A percentile compares a stretch with the other conserved stretches of the same genome.
Evolutionary conservation across 1,140 invertebrate genomes (phyloP).

Genomic region (Achroia grisella): DNA sequence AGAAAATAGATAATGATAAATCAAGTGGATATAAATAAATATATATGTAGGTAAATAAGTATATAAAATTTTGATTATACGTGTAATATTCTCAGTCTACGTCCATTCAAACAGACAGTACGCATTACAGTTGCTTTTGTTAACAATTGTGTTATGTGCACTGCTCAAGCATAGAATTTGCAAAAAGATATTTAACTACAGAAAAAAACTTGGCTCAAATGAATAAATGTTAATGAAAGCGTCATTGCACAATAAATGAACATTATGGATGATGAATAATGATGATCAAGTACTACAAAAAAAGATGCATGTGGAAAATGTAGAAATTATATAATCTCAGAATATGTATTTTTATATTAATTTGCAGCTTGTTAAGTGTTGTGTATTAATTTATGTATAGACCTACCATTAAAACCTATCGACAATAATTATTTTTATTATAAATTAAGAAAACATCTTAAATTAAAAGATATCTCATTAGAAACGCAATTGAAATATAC

Average conservation of each 20-base stretch:
- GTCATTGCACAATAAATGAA: constrained; percentile 25
- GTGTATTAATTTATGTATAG: constrained; percentile 10
- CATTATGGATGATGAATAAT: background rate
- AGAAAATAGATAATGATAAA: constrained; percentile 43
- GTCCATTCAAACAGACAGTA: constrained; percentile 49
- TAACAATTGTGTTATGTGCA: constrained; percentile 42
- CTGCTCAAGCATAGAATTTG: constrained; percentile 47
- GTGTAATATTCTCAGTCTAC: constrained; percentile 29
- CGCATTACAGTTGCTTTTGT: constrained; percentile 66
- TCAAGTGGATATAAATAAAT: constrained; percentile 37
- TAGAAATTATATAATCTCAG: background rate
- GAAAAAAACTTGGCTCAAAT: constrained; percentile 15
- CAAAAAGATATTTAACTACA: constrained; percentile 28
- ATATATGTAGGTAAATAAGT: constrained; percentile 28
- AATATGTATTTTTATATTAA: constrained; percentile 6
- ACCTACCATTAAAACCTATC: constrained; percentile 5
- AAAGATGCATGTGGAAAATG: background rate
- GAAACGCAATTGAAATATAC: constrained; percentile 11
- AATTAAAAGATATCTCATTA: constrained; percentile 27
- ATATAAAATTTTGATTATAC: constrained; percentile 27
- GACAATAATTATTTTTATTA: constrained; percentile 4
- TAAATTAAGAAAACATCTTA: constrained; percentile 68
- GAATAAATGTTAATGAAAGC: constrained; percentile 38
- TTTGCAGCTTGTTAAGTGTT: constrained; percentile 10
- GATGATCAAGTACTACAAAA: background rate